Percentiles rank a stretch among this genome's conserved stretches.
Evolutionary conservation across 1,140 invertebrate species (phyloP).

Genomic region (Himalopsyche phryganea): DNA sequence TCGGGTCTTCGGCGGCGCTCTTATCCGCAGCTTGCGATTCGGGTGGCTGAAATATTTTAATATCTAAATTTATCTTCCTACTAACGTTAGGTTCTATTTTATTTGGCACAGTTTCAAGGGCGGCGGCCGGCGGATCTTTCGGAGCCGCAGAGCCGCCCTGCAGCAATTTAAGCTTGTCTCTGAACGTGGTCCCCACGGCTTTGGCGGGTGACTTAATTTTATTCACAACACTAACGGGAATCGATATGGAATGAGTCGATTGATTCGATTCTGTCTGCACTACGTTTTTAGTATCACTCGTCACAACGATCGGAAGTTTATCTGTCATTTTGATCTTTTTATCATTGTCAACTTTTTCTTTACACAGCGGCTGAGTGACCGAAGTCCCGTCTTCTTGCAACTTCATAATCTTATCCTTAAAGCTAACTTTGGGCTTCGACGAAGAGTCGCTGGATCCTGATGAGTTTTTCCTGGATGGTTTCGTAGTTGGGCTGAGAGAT

Average conservation of each 20-base stretch:
- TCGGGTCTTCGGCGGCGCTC: constrained; percentile 37
- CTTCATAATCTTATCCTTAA: constrained; percentile 52
- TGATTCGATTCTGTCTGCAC: constrained; percentile 4
- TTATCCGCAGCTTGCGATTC: constrained; percentile 38
- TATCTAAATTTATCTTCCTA: constrained; percentile 37
- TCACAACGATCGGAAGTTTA: constrained; percentile 21
- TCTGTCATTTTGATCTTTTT: constrained; percentile 15
- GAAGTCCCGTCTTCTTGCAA: constrained; percentile 50
- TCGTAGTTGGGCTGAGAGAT: constrained; percentile 47
- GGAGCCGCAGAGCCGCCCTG: constrained; percentile 37
- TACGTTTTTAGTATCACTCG: constrained; percentile 35
- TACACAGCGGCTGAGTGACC: constrained; percentile 42
- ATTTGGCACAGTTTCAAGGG: constrained; percentile 29
- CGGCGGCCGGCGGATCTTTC: constrained; percentile 38
- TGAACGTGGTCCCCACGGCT: constrained; percentile 46
- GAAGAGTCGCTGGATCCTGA: constrained; percentile 50
- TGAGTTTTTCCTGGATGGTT: constrained; percentile 49
- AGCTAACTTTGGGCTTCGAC: constrained; percentile 50
- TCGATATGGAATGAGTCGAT: constrained; percentile 39
- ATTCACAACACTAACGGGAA: constrained; percentile 51
- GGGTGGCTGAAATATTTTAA: constrained; percentile 34
- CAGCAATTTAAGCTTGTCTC: constrained; percentile 49
- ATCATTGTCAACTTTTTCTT: constrained; percentile 22
- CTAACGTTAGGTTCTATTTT: constrained; percentile 20
- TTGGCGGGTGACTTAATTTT: constrained; percentile 53